Conservation (phyloP, 2,888 invertebrate genomes). For the Norana najaformis region DNA sequence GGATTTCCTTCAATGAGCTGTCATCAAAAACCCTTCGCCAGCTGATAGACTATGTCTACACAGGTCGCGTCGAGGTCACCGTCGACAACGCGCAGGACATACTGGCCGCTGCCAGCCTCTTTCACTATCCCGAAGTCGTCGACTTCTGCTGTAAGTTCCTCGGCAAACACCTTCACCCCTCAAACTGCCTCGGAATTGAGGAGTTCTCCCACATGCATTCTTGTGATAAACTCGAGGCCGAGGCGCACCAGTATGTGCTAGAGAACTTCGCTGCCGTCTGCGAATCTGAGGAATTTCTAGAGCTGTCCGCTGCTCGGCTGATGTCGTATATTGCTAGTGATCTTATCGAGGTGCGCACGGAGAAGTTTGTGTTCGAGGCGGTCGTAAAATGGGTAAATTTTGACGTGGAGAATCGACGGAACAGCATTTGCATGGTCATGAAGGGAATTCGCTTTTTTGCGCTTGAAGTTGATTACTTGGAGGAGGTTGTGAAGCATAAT, state of each 20-base stretch:
- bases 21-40: slow-evolving; percentile 59
- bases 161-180: slow-evolving; percentile 56
- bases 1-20: slow-evolving; percentile 57
- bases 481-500: slow-evolving; percentile 50
- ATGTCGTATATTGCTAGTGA: slow-evolving; percentile 56
- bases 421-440: slow-evolving; percentile 50
- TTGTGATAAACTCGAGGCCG: slow-evolving; percentile 52
- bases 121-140: slow-evolving; percentile 58
- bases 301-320: slow-evolving; percentile 54
- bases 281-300: slow-evolving; percentile 58
- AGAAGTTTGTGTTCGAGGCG: slow-evolving; percentile 58
- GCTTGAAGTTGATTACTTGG: slow-evolving; percentile 53
- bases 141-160: slow-evolving; percentile 55
- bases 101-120: slow-evolving; percentile 58
- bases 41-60: slow-evolving; percentile 61
- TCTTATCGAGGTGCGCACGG: slow-evolving; percentile 57
- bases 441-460: slow-evolving; percentile 54
- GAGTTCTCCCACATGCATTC: slow-evolving; percentile 60
- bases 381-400: slow-evolving; percentile 57
- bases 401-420: slow-evolving; percentile 52
- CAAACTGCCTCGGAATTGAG: slow-evolving; percentile 61
- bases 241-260: slow-evolving; percentile 54
- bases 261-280: slow-evolving; percentile 59
- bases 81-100: slow-evolving; percentile 61
- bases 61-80: slow-evolving; percentile 60